Conservation (phyloP, 2,113 vertebrate species). For the Nansenia antarctica region DNA sequence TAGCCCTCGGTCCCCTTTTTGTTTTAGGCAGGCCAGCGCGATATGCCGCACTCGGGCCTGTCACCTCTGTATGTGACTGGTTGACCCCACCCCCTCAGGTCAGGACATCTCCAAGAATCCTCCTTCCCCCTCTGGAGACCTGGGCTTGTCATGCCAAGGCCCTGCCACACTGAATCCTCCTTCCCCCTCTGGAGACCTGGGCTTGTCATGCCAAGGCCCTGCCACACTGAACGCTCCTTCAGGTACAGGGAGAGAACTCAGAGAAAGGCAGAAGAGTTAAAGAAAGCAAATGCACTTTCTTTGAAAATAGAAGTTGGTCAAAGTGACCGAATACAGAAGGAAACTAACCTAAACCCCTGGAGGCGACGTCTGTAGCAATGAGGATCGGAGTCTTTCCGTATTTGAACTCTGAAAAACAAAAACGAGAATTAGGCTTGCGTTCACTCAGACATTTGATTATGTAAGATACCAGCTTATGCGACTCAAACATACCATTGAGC, state of each 20-base stretch:
- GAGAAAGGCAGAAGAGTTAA: slow-evolving; percentile 97
- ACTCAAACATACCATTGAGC: slow-evolving; percentile 85
- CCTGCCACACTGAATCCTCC: too few relatives aligned
- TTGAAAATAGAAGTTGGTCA: slow-evolving; percentile 61
- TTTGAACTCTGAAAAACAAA: slow-evolving; percentile 87
- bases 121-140: too few relatives aligned
- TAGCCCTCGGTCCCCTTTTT: slow-evolving; percentile 84
- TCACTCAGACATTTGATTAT: neutral
- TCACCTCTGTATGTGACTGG: slow-evolving; percentile 98
- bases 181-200: slow-evolving; percentile 99
- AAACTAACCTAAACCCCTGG: slow-evolving; percentile 98
- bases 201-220: slow-evolving; percentile 99
- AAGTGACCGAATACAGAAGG: slow-evolving; percentile 43
- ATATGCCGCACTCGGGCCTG: slow-evolving; percentile 84
- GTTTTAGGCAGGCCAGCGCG: slow-evolving; percentile 95
- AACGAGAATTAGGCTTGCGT: neutral
- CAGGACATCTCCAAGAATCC: slow-evolving; percentile 97
- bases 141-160: too few relatives aligned
- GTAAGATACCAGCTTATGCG: neutral
- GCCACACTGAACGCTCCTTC: slow-evolving; percentile 99
- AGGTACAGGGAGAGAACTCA: slow-evolving; percentile 95
- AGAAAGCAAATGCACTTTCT: slow-evolving; percentile 98
- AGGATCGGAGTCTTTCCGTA: slow-evolving; percentile 97
- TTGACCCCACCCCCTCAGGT: slow-evolving; percentile 96
- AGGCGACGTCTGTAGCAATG: slow-evolving; percentile 97